These are phyloP conservation scores for Ispidina picta DNA, from an alignment of 2,797 vertebrate species.

Conservation along the genomic window DNA sequence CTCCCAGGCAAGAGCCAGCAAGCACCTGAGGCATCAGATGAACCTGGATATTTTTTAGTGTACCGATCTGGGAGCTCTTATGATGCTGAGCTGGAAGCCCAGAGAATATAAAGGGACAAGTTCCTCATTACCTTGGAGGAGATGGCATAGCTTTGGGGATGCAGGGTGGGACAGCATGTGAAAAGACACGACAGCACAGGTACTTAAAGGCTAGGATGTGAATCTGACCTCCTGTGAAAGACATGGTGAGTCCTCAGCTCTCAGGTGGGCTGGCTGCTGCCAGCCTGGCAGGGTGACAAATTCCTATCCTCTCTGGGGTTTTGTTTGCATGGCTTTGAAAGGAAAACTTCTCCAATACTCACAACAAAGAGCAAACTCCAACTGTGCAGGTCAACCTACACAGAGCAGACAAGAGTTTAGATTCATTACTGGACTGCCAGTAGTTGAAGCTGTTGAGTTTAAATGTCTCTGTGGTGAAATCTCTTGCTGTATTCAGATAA, in stretches of 20 bases:
- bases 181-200: background rate
- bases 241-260: rapidly evolving
- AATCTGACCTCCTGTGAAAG: background rate
- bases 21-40: background rate
- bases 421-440: background rate
- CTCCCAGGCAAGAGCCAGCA: background rate
- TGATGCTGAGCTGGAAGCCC: background rate
- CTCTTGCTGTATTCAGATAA: background rate
- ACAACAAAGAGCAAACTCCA: background rate
- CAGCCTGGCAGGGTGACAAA: rapidly evolving
- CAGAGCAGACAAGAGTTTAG: background rate
- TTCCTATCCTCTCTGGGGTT: background rate
- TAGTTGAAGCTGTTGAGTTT: background rate
- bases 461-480: background rate
- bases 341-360: background rate
- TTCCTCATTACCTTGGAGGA: background rate
- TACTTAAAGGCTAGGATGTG: background rate
- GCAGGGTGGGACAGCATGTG: background rate
- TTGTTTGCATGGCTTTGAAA: background rate
- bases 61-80: background rate
- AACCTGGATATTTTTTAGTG: background rate
- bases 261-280: background rate
- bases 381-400: background rate
- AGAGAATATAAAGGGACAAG: too few relatives aligned
- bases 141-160: background rate